Conservation (phyloP, 2,797 vertebrate genomes). For the Bryconaethiops microstoma region DNA sequence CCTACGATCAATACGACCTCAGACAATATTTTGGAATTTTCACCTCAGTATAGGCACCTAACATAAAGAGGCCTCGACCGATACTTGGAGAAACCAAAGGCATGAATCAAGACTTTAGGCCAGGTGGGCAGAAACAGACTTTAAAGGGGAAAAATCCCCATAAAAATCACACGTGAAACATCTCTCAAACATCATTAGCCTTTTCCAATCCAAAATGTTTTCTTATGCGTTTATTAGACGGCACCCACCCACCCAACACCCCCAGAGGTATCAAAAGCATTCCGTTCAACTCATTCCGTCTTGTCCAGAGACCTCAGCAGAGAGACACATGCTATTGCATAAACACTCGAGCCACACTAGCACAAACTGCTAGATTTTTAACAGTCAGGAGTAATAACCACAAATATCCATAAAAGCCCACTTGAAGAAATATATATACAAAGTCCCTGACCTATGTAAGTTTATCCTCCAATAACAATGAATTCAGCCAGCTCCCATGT, state of each 20-base stretch:
- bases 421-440: conserved; percentile 49
- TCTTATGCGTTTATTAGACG: conserved; percentile 41
- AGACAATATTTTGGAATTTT: conserved; percentile 30
- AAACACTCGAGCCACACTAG: conserved; percentile 39
- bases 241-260: conserved; percentile 9
- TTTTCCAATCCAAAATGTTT: conserved; percentile 37
- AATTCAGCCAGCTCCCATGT: conserved; percentile 40
- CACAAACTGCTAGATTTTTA: conserved; percentile 51
- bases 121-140: conserved; percentile 16
- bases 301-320: conserved; percentile 33
- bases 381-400: conserved; percentile 48
- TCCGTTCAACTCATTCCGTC: conserved; percentile 40
- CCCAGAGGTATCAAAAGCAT: conserved; percentile 26
- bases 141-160: background rate
- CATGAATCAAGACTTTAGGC: background rate
- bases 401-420: conserved; percentile 52
- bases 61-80: background rate
- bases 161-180: conserved; percentile 35
- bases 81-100: background rate
- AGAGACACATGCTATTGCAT: conserved; percentile 38
- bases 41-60: conserved; percentile 22
- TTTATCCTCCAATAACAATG: conserved; percentile 51
- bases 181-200: conserved; percentile 51
- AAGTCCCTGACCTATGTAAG: conserved; percentile 48
- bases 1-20: conserved; percentile 11